phyloP scores from a whole-genome alignment of 1,140 invertebrate species.

The Drosophila pallidifrons region DNA sequence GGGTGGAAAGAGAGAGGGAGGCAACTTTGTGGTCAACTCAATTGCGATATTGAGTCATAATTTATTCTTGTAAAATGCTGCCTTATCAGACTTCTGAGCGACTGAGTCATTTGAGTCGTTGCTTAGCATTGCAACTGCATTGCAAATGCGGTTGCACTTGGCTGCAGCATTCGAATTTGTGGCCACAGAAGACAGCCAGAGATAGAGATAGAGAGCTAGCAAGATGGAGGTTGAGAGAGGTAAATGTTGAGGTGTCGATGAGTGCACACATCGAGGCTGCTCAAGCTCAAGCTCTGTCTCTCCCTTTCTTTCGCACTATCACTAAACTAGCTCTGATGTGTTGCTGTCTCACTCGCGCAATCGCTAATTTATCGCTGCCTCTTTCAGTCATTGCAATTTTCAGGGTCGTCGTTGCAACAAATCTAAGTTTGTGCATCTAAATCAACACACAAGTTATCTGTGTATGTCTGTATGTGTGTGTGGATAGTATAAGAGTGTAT shows the following conservation, averaged over 20 bases:
- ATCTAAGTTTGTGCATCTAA: slow-evolving; percentile 65
- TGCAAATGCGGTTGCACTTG: slow-evolving; percentile 68
- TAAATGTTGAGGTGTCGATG: slow-evolving; percentile 41
- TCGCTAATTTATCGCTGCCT: slow-evolving; percentile 25
- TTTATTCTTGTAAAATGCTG: slow-evolving; percentile 50
- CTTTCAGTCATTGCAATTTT: slow-evolving; percentile 45
- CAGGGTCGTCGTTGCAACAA: slow-evolving; percentile 59
- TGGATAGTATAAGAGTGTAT: slow-evolving; percentile 40
- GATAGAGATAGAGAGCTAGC: neutral
- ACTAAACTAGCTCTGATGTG: slow-evolving; percentile 8
- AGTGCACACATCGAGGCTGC: slow-evolving; percentile 60
- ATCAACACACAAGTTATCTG: slow-evolving; percentile 47
- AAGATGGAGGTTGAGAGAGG: neutral
- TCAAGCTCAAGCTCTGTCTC: slow-evolving; percentile 38
- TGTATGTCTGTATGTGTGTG: slow-evolving; percentile 12
- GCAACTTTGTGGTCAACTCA: slow-evolving; percentile 45
- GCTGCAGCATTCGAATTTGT: slow-evolving; percentile 9
- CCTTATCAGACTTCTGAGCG: slow-evolving; percentile 30
- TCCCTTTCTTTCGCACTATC: slow-evolving; percentile 15
- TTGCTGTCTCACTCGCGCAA: slow-evolving; percentile 16
- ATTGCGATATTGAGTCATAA: slow-evolving; percentile 46
- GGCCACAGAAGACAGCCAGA: slow-evolving; percentile 19
- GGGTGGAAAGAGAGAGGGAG: neutral
- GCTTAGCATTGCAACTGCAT: slow-evolving; percentile 58
- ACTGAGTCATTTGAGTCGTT: slow-evolving; percentile 66